Base-by-base conservation (phyloP, 2,797 vertebrate genomes). In the Podargus strigoides region DNA sequence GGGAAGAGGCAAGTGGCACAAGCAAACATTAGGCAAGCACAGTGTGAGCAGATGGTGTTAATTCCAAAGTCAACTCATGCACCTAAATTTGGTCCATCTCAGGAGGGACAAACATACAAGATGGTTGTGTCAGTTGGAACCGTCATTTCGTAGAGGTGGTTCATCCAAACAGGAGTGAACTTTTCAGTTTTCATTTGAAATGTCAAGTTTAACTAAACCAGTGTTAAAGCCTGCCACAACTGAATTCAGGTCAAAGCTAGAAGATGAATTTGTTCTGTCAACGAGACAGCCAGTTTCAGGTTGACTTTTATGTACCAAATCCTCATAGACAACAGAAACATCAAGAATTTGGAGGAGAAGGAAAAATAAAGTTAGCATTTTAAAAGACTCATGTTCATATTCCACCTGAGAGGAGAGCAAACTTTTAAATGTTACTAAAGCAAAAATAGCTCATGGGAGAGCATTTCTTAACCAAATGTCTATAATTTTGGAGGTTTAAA, bases 31-130 rank as follows among this genome's bases (percentile, higher is more conserved):
- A 92, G 66, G 41, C 78, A 89, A 86, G 28, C 22, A 59, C 28
- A 52, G 39, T 47, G 53, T 78, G 64, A 91, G 62, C 82, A 97
- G 87, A 91, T 89, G 89, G 89, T 88, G 69, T 84, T 93, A 89
- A 89, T 94, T 95, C 75, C 69, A 78, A 87, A 91, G 87, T 89
- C 87, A 87, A 87, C 6, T 66, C 66, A 62, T 78, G 73, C 66
- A 89, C 90, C 67, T 89, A 91, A 94, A 92, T 90, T 83, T 14
- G 3, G 42, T 81, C 63, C 28, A 32, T 72, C 62, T 95, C 90
- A 75, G 58, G 78, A 89, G 66, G 60, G 62, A 78, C 69, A 83
- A 95, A 58, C 36, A 70, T 15, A 32, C 27, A 89, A 46, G 46
- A 85, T 30, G 12, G 36, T n/a, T 73, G 53, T 56, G 18, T 66